A percentile compares a stretch with the other conserved stretches of the same genome.
Conservation (phyloP, 2,113 vertebrate species). For the Ammodytes dubius region DNA sequence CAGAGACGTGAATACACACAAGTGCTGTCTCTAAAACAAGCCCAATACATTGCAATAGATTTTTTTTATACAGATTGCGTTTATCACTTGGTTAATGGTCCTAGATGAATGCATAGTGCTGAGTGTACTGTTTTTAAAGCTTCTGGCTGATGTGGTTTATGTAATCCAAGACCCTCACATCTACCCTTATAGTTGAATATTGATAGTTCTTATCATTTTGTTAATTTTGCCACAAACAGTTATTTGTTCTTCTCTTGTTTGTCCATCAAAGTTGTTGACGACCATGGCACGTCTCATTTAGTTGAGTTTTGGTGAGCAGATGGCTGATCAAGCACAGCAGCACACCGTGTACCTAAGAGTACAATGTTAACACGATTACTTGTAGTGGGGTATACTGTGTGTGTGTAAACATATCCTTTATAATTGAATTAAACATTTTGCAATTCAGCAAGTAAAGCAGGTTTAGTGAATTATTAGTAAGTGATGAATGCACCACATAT, state of each 20-base stretch:
- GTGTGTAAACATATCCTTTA: not conserved
- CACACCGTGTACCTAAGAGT: not conserved
- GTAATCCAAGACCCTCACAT: not conserved
- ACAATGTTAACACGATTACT: not conserved
- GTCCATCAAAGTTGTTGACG: too few relatives aligned
- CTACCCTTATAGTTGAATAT: not conserved
- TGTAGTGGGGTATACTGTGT: not conserved
- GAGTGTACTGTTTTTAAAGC: not conserved
- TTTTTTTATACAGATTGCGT: conserved; percentile 36
- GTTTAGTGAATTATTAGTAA: not conserved
- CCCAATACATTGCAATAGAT: conserved; percentile 9
- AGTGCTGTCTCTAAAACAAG: conserved; percentile 51
- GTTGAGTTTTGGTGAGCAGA: too few relatives aligned
- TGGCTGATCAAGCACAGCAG: too few relatives aligned
- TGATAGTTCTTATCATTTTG: not conserved
- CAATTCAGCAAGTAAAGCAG: too few relatives aligned
- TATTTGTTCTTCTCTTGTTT: too few relatives aligned
- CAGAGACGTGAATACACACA: conserved; percentile 32
- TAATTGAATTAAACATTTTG: too few relatives aligned
- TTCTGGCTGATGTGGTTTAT: conserved; percentile 8
- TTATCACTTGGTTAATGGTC: conserved; percentile 27
- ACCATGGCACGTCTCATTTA: too few relatives aligned
- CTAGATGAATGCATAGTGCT: not conserved
- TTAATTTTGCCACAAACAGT: not conserved
- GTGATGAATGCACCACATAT: not conserved